A percentile compares a stretch with the other conserved stretches of the same genome.
phyloP scores from a whole-genome alignment of 2,888 invertebrate species.

The Lordiphosa andalusiaca region DNA sequence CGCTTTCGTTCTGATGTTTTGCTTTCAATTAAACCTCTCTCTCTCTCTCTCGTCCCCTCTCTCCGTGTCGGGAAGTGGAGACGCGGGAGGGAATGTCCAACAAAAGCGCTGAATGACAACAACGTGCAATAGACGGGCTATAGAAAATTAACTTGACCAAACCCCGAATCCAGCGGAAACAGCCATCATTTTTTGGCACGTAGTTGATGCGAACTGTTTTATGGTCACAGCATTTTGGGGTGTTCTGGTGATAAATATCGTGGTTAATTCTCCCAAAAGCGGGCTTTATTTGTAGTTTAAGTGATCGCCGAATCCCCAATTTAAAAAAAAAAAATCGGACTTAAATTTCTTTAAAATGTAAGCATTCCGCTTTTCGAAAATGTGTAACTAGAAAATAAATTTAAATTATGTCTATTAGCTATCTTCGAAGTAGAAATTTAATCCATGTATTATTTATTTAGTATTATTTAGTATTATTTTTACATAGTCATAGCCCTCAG shows the following conservation, averaged over 20 bases:
- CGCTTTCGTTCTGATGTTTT: constrained; percentile 60
- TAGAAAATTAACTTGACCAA: constrained; percentile 71
- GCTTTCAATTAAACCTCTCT: constrained; percentile 64
- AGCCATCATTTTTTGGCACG: constrained; percentile 46
- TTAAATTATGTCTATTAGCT: too few species aligned
- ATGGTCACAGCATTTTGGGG: constrained; percentile 1
- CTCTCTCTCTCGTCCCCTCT: neutral
- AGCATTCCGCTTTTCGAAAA: too few species aligned
- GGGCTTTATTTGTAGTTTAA: too few species aligned
- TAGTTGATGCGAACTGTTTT: constrained; percentile 51
- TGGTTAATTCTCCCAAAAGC: neutral
- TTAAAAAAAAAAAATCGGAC: too few species aligned
- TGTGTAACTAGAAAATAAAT: too few species aligned
- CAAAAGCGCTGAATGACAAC: constrained; percentile 66
- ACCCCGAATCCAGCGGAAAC: constrained; percentile 14
- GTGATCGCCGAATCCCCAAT: too few species aligned
- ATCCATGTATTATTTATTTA: too few species aligned
- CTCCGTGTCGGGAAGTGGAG: neutral
- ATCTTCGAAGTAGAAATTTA: too few species aligned
- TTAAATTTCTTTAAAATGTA: too few species aligned
- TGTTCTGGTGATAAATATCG: constrained; percentile 13
- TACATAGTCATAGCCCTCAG: too few species aligned
- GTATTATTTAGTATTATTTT: too few species aligned
- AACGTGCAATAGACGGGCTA: constrained; percentile 63
- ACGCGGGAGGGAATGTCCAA: constrained; percentile 36